Conservation (phyloP, 2,113 vertebrate genomes). For the Brienomyrus longianalis region DNA sequence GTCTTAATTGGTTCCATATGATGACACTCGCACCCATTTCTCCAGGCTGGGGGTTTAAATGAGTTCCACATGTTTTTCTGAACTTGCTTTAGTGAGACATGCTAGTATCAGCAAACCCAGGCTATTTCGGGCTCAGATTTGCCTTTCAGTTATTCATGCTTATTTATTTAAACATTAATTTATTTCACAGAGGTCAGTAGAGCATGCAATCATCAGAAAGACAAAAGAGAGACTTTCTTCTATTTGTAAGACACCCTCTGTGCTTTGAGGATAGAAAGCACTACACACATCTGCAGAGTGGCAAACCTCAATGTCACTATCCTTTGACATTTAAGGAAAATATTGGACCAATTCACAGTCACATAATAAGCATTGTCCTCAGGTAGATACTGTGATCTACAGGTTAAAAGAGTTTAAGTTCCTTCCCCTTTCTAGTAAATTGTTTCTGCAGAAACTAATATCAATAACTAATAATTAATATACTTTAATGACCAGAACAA, state of each 20-base stretch:
- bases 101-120: constrained; percentile 19
- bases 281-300: neutral
- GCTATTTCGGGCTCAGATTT: constrained; percentile 26
- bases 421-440: neutral
- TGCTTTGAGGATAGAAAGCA: neutral
- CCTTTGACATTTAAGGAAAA: neutral
- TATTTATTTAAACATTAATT: constrained; percentile 25
- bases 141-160: constrained; percentile 18
- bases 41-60: constrained; percentile 37
- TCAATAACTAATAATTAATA: neutral
- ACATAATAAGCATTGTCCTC: neutral
- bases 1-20: constrained; percentile 44
- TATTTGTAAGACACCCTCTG: constrained; percentile 7
- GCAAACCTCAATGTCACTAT: neutral
- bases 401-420: neutral
- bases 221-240: constrained; percentile 21
- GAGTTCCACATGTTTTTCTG: constrained; percentile 43
- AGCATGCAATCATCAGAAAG: constrained; percentile 20
- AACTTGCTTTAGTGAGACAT: constrained; percentile 31
- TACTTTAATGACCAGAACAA: neutral
- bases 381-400: neutral
- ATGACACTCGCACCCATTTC: constrained; percentile 34
- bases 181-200: neutral
- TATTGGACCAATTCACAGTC: neutral
- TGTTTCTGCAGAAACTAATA: neutral